Evolutionary conservation across 1,140 invertebrate genomes (phyloP).

Genomic region (Muscidifurax raptorellus): DNA sequence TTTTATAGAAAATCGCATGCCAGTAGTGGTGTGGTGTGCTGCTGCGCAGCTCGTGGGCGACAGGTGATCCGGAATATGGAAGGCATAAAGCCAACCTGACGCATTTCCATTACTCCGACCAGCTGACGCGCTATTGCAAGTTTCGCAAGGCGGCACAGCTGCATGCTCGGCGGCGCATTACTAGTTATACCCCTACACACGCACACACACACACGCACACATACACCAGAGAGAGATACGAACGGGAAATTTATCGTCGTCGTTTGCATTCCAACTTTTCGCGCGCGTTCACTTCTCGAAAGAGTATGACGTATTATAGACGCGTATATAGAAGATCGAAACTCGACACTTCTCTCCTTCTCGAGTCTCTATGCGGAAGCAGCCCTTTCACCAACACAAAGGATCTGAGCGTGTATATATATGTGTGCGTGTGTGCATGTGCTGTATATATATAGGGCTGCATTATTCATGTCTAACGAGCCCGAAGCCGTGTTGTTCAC

Average conservation of each 20-base stretch:
- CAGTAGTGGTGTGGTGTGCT: not conserved
- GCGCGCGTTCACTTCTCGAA: not conserved
- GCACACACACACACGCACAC: no score
- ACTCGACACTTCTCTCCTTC: not conserved
- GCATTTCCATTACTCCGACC: constrained; percentile 64
- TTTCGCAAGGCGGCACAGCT: constrained; percentile 11
- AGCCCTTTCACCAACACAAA: not conserved
- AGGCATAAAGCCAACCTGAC: constrained; percentile 67
- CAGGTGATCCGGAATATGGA: constrained; percentile 44
- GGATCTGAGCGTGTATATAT: no score
- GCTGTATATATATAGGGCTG: no score
- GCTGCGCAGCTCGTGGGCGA: no score
- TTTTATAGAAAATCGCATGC: not conserved
- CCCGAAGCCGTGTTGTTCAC: constrained; percentile 33
- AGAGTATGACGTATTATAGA: not conserved
- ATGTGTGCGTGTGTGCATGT: no score
- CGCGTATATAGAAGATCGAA: not conserved
- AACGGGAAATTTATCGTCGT: constrained; percentile 51
- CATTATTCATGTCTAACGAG: constrained; percentile 65
- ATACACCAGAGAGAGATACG: not conserved
- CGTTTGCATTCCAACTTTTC: constrained; percentile 60
- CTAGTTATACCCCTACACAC: not conserved
- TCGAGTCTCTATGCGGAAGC: no score
- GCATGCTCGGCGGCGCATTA: not conserved
- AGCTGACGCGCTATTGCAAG: constrained; percentile 60